Base-by-base conservation (phyloP, 2,113 vertebrate genomes). In the Microcebus tavaratra region DNA sequence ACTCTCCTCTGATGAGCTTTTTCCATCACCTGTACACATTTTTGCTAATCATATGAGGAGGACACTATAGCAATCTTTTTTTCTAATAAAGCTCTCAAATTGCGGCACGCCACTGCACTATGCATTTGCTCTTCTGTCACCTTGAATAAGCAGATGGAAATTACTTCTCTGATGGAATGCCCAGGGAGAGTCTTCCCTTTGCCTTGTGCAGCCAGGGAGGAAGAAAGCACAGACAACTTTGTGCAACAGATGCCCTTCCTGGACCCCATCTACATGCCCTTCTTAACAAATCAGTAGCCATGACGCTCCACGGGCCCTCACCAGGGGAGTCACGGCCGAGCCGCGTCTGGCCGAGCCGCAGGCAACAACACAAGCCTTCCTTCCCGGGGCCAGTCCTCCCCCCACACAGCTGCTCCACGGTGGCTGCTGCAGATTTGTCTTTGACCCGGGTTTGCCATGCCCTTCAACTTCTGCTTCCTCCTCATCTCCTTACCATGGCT, bases 91-190 rank as follows among this genome's bases (percentile, higher is more conserved):
- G 21, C 72, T 91, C 53, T 97, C 23, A 39, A 78, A 78, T 34
- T 78, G 34, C 0, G 0, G 34, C 29, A 59, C 53, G 53, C 45
- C 91, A 86, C 67, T 8, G 0, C 15, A 34, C 31, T 75, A 59
- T 7, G 1, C 65, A 59, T 79, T 73, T 57, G 61, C 31, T 92
- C 91, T 95, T 91, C 72, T 87, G 25, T 91, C 23, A 31, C 23
- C 36, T 42, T 88, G 48, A 27, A 6, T 78, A 90, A 79, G 29
- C 67, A 25, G 29, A 39, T 5, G 82, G 78, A 84, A 91, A 93
- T 97, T 36, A 76, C 21, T 61, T 88, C 67, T 96, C 55, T 86
- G 73, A 72, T 45, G 53, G 92, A 95, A 94, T 42, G 48, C 75
- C 79, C 2, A 17, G 0, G 0, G 59, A 53, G 87, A 36, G 39